Evolutionary conservation across 2,888 invertebrate genomes (phyloP), one percentile per base, ranked within the genome.

Genomic region (Diabrotica balteata): DNA sequence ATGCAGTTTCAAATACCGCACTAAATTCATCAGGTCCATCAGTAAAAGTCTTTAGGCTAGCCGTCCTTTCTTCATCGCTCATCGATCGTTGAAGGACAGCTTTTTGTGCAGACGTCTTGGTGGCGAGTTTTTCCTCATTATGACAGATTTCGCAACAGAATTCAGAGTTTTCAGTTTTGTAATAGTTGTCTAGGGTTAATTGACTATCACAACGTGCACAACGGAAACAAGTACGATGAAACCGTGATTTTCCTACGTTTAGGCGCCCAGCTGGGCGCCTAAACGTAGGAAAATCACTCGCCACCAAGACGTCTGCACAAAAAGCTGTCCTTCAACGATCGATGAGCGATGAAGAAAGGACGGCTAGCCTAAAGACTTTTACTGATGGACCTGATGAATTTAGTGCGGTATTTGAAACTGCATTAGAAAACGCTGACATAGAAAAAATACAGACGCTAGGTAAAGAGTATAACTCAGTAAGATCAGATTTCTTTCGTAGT

Each of bases 231-330:
- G 93, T 92, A 71, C 96, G 90, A 85, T 97, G 97, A 84, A 93
- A 96, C 51, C 94, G 89, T 80, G 89, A 90, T 80, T 91, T 91
- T 75, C 90, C 90, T 76, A 95, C 91, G 75, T 93, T 89, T 75
- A 96, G 89, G 76, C 96, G 91, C 86, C 97, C 96, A 76, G 96
- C 92, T 78, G 96, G 97, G 86, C 91, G 96, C 76, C 89, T 96
- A 75, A 89, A 93, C 75, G 91, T 95, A 76, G 90, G 90, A 75
- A 91, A 91, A 80, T 90, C 89, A 80, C 89, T 61, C 7, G 73
- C 71, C 51, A 63, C 69, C 69, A 75, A 76, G 75, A 72, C 66
- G 68, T 68, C 69, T 62, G 75, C 70, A 58, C 73, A 80, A 63
- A 78, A 77, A 65, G 73, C 73, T 5, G 78, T 80, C 7, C 66